Percentiles rank a stretch among this genome's conserved stretches.
These are phyloP conservation scores for Leptinotarsa texana DNA, from an alignment of 1,140 invertebrate genomes.

Conservation along the genomic window DNA sequence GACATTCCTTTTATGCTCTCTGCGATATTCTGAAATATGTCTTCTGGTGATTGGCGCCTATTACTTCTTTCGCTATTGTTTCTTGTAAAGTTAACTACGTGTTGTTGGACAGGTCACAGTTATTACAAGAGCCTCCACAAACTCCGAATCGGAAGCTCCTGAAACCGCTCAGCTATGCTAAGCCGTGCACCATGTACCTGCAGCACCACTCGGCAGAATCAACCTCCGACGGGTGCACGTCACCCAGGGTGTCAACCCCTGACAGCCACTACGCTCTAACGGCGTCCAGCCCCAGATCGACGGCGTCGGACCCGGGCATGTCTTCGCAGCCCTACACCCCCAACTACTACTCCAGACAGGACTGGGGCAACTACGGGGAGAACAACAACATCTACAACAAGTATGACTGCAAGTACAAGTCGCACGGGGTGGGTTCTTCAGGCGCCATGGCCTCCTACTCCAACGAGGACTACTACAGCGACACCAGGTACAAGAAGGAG, in stretches of 20 bases:
- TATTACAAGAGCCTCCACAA: not conserved
- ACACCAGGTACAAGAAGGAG: conserved; percentile 36
- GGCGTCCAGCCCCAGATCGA: conserved; percentile 44
- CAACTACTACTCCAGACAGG: conserved; percentile 43
- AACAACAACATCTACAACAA: conserved; percentile 53
- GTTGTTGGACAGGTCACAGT: not conserved
- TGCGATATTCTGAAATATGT: no score
- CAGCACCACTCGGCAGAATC: conserved; percentile 40
- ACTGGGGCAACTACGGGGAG: conserved; percentile 38
- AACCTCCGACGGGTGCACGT: conserved; percentile 48
- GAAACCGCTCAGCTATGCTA: conserved; percentile 19
- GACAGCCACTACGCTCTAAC: conserved; percentile 48
- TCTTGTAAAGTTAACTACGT: not conserved
- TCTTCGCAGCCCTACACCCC: conserved; percentile 52
- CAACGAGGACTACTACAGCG: conserved; percentile 47
- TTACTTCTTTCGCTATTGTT: not conserved
- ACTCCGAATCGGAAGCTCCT: not conserved
- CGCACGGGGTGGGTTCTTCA: conserved; percentile 24
- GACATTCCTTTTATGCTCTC: no score
- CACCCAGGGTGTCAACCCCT: conserved; percentile 49
- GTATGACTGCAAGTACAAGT: conserved; percentile 43
- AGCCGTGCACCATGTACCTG: conserved; percentile 39
- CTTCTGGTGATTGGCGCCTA: not conserved
- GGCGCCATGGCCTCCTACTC: conserved; percentile 30
- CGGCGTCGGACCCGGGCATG: conserved; percentile 49